Conservation (phyloP, 2,888 invertebrate genomes). For the Amblyjoppa fuscipennis region DNA sequence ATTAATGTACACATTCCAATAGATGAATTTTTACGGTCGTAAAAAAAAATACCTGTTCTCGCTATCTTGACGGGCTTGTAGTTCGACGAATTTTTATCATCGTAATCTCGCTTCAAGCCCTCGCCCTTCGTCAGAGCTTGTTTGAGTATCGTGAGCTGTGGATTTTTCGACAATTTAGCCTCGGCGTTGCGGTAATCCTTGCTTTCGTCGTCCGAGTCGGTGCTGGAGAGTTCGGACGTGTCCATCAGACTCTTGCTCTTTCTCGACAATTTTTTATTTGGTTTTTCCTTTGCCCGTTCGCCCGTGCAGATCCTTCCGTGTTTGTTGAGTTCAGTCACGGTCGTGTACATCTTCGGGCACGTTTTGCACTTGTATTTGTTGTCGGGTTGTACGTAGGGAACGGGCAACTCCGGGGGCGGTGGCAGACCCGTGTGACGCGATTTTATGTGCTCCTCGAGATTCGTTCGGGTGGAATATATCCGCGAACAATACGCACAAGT, state of each 20-base stretch:
- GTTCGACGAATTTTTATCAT: constrained; percentile 78
- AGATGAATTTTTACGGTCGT: neutral
- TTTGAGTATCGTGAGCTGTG: constrained; percentile 83
- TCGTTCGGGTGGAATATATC: constrained; percentile 84
- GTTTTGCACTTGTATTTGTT: constrained; percentile 81
- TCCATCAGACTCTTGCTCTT: constrained; percentile 83
- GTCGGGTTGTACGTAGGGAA: constrained; percentile 73
- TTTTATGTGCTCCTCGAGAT: constrained; percentile 85
- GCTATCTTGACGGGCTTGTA: constrained; percentile 82
- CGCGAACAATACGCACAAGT: constrained; percentile 84
- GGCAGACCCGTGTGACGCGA: constrained; percentile 83
- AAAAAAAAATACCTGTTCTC: constrained; percentile 78
- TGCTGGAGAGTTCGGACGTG: constrained; percentile 80
- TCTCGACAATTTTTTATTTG: constrained; percentile 82
- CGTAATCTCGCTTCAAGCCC: constrained; percentile 79
- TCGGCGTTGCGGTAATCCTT: constrained; percentile 84
- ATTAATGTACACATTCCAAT: neutral
- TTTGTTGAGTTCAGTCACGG: constrained; percentile 81
- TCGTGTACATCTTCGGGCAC: constrained; percentile 81
- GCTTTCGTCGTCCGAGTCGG: constrained; percentile 81
- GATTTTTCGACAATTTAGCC: constrained; percentile 85
- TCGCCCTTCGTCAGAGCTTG: constrained; percentile 82
- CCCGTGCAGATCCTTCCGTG: constrained; percentile 80
- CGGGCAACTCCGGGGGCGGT: constrained; percentile 76
- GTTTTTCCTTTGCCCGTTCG: constrained; percentile 74